A percentile compares a stretch with the other conserved stretches of the same genome.
Evolutionary conservation across 2,888 invertebrate species (phyloP).

Genomic region (Ryuthela nishihirai): DNA sequence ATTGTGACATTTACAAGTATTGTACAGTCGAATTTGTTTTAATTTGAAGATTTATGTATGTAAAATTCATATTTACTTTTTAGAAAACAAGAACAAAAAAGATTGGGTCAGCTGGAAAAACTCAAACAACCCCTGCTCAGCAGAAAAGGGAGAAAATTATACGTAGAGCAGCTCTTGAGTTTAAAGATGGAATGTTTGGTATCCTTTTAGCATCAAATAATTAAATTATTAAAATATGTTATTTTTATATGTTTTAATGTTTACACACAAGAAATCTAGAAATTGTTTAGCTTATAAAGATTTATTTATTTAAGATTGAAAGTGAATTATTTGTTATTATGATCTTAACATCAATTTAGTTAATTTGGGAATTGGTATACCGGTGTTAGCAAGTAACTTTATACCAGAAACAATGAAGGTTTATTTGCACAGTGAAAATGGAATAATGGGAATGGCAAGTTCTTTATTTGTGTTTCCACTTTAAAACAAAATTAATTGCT

Average conservation of each 20-base stretch:
- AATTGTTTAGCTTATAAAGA: background rate
- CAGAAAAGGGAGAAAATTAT: slow-evolving; percentile 80
- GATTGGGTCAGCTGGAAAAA: background rate
- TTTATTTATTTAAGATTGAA: background rate
- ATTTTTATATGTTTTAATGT: no score
- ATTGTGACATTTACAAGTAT: no score
- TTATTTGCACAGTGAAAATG: slow-evolving; percentile 94
- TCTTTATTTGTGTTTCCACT: background rate
- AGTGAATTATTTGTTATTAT: background rate
- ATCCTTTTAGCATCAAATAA: slow-evolving; percentile 52
- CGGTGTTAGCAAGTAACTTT: slow-evolving; percentile 90
- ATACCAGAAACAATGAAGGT: slow-evolving; percentile 79
- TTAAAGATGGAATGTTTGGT: slow-evolving; percentile 96
- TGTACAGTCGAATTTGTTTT: no score
- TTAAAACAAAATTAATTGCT: no score
- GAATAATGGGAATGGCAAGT: slow-evolving; percentile 76
- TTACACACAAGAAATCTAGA: no score
- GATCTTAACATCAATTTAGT: slow-evolving; percentile 52
- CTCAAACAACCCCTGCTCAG: slow-evolving; percentile 60
- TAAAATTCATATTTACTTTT: background rate
- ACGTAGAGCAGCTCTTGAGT: slow-evolving; percentile 90
- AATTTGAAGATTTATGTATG: no score
- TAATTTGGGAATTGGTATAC: slow-evolving; percentile 91
- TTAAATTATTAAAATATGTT: no score
- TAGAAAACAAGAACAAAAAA: background rate